Conservation (phyloP, 2,888 invertebrate genomes). For the Parnassius mnemosyne region DNA sequence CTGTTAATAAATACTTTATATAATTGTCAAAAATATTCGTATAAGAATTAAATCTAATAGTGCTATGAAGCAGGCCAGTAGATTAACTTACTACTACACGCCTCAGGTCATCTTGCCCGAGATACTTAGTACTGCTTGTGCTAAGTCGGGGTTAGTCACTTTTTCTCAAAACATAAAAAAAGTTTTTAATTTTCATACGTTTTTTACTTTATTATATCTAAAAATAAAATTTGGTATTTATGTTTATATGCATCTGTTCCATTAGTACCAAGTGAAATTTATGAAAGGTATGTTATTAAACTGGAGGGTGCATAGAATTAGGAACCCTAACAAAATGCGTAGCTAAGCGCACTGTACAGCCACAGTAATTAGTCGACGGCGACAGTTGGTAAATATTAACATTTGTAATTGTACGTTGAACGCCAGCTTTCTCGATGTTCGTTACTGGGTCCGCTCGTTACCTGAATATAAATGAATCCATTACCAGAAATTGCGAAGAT, state of each 20-base stretch:
- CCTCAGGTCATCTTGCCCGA: no score
- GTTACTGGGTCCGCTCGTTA: conserved; percentile 72
- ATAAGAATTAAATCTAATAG: no score
- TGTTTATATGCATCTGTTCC: not conserved
- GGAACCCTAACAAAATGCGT: conserved; percentile 30
- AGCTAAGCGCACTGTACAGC: conserved; percentile 46
- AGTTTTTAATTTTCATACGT: no score
- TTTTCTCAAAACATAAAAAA: no score
- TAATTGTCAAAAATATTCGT: no score
- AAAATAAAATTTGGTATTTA: no score
- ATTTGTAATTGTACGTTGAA: conserved; percentile 75
- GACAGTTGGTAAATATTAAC: conserved; percentile 79
- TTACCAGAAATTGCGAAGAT: conserved; percentile 71
- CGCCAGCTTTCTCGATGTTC: conserved; percentile 74
- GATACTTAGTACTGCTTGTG: no score
- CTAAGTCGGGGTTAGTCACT: no score
- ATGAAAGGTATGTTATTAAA: conserved; percentile 3
- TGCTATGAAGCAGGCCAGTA: no score
- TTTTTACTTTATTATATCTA: no score
- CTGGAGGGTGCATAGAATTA: conserved; percentile 21
- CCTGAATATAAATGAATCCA: conserved; percentile 79
- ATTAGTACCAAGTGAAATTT: not conserved
- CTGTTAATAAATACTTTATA: no score
- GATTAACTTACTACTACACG: no score
- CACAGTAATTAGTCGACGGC: conserved; percentile 70